Evolutionary conservation across 1,140 invertebrate genomes (phyloP).

Genomic region (Lamellibrachia luymesi): DNA sequence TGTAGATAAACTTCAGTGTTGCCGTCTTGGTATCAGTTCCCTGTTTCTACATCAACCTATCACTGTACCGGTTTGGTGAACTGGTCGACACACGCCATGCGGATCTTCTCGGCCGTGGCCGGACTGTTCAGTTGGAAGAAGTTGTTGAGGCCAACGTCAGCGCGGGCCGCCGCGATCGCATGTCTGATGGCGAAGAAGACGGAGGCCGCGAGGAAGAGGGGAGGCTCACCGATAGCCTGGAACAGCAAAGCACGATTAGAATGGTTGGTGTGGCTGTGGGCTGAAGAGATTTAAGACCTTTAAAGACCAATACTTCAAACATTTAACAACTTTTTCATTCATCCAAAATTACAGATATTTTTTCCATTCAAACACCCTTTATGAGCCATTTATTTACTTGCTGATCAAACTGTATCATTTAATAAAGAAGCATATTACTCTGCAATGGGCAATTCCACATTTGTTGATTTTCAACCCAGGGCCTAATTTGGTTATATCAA

Average conservation of each 20-base stretch:
- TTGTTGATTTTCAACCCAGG: too few relatives aligned
- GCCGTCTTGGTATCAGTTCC: not conserved
- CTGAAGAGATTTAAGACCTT: too few relatives aligned
- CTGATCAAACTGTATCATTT: not conserved
- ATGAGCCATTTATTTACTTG: not conserved
- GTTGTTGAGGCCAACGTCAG: conserved; percentile 64
- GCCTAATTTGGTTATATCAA: too few relatives aligned
- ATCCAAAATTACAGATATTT: too few relatives aligned
- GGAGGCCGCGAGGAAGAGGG: conserved; percentile 82
- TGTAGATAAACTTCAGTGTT: not conserved
- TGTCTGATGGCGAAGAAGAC: conserved; percentile 89
- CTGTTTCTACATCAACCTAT: not conserved
- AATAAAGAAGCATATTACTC: not conserved
- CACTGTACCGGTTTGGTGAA: not conserved
- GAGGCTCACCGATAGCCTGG: conserved; percentile 92
- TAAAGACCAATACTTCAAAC: too few relatives aligned
- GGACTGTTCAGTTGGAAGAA: conserved; percentile 79
- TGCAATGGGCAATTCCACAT: not conserved
- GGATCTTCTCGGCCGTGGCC: conserved; percentile 82
- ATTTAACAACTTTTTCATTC: too few relatives aligned
- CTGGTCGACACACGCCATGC: conserved; percentile 74
- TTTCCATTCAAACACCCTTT: too few relatives aligned
- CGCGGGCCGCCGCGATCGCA: conserved; percentile 76
- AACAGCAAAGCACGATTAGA: conserved; percentile 31
- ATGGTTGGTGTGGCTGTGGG: not conserved